Evolutionary conservation across 2,113 vertebrate species (phyloP).

Genomic region (Gadus macrocephalus): DNA sequence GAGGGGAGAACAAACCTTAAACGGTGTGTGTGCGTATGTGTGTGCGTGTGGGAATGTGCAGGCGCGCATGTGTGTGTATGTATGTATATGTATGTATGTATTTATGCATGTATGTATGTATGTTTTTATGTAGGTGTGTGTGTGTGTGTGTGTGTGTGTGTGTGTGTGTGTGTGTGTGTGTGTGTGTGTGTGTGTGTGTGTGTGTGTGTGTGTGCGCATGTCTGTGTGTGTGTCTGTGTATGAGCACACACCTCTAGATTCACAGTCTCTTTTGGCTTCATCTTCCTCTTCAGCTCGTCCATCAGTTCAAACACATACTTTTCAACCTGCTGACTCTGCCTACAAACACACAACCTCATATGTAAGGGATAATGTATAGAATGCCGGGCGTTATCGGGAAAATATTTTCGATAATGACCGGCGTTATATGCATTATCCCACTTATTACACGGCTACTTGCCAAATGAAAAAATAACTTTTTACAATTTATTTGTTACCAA

Average conservation of each 20-base stretch:
- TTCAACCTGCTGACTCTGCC: slow-evolving; percentile 80
- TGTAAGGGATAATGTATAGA: not conserved
- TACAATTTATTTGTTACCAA: no score
- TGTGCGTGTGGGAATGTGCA: not conserved
- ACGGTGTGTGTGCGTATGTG: not conserved
- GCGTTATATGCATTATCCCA: no score
- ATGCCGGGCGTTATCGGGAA: no score
- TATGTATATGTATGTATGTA: not conserved
- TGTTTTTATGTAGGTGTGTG: not conserved
- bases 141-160: not conserved
- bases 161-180: not conserved
- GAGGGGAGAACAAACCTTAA: no score
- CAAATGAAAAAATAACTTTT: no score
- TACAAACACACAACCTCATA: slow-evolving; percentile 42
- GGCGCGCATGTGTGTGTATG: not conserved
- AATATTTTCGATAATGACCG: no score
- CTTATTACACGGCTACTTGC: no score
- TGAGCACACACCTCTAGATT: slow-evolving; percentile 64
- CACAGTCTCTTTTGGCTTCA: slow-evolving; percentile 59
- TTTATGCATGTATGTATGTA: slow-evolving; percentile 1
- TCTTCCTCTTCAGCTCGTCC: slow-evolving; percentile 67
- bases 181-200: not conserved
- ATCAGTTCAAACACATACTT: slow-evolving; percentile 67
- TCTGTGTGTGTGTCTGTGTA: slow-evolving; percentile 1
- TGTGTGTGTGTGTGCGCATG: not conserved